phyloP scores from a whole-genome alignment of 2,888 invertebrate species.

The Latrodectus hesperus region DNA sequence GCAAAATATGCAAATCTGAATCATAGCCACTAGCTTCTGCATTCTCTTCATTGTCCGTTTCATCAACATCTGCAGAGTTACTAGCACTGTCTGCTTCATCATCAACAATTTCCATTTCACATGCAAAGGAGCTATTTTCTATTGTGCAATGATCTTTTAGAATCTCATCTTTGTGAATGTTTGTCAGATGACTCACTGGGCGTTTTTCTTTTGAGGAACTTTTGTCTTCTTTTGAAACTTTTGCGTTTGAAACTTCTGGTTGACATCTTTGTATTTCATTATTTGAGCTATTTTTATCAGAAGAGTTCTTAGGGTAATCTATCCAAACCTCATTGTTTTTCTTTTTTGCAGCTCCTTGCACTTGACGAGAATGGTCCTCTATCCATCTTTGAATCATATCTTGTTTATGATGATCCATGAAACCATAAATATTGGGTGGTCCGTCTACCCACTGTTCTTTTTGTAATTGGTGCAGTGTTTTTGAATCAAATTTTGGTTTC shows the following conservation, averaged over 20 bases:
- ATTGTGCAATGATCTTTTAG: constrained; percentile 1
- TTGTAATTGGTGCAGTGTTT: constrained; percentile 72
- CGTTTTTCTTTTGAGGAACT: constrained; percentile 36
- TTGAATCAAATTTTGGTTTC: constrained; percentile 72
- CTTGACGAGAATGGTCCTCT: constrained; percentile 78
- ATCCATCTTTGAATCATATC: constrained; percentile 96
- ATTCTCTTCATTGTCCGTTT: constrained; percentile 68
- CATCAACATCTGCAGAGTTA: constrained; percentile 68
- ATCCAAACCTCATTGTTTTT: constrained; percentile 70
- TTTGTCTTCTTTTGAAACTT: constrained; percentile 29
- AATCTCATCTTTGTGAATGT: constrained; percentile 9
- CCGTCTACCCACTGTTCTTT: constrained; percentile 97
- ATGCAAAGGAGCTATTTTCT: constrained; percentile 14
- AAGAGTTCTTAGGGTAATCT: constrained; percentile 54
- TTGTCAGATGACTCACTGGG: not conserved
- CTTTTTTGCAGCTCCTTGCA: constrained; percentile 88
- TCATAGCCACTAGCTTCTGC: constrained; percentile 61
- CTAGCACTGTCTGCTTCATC: constrained; percentile 69
- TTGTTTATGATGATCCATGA: constrained; percentile 94
- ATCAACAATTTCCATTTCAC: constrained; percentile 26
- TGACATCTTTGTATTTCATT: constrained; percentile 1
- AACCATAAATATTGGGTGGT: constrained; percentile 83
- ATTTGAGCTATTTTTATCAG: constrained; percentile 16
- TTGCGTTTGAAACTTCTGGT: constrained; percentile 10
- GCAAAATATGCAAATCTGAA: constrained; percentile 55